These are phyloP conservation scores for Chlorocebus sabaeus DNA, from an alignment of 2,113 vertebrate species.

Conservation along the genomic window DNA sequence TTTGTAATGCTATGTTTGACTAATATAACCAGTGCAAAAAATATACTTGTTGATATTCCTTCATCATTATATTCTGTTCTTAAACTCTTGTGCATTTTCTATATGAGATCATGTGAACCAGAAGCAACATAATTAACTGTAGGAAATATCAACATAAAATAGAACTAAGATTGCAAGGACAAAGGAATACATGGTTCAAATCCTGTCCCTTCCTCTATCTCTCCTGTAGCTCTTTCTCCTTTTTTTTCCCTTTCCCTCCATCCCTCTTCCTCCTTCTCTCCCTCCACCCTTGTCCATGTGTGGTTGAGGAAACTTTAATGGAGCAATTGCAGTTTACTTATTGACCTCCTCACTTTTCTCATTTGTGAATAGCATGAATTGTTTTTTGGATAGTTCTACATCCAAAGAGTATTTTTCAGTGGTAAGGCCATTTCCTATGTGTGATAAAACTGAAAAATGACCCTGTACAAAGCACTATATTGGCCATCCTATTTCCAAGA, in stretches of 20 bases:
- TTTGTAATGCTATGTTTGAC: background rate
- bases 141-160: background rate
- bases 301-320: background rate
- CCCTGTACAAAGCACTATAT: background rate
- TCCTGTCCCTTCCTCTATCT: background rate
- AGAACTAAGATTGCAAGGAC: background rate
- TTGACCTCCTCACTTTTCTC: background rate
- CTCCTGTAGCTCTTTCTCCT: background rate
- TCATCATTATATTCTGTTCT: background rate
- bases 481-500: background rate
- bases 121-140: background rate
- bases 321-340: background rate
- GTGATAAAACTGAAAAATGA: slow-evolving; percentile 42
- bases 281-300: background rate
- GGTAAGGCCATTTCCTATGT: background rate
- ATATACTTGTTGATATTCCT: background rate
- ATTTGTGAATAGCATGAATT: background rate
- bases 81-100: background rate
- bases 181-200: background rate
- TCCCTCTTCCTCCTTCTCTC: background rate
- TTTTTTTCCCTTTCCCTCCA: background rate
- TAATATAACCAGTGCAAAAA: background rate
- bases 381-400: background rate
- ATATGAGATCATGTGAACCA: background rate
- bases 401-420: slow-evolving; percentile 16